Base-by-base conservation (phyloP, 2,888 invertebrate genomes). In the Calameuta idolon region DNA sequence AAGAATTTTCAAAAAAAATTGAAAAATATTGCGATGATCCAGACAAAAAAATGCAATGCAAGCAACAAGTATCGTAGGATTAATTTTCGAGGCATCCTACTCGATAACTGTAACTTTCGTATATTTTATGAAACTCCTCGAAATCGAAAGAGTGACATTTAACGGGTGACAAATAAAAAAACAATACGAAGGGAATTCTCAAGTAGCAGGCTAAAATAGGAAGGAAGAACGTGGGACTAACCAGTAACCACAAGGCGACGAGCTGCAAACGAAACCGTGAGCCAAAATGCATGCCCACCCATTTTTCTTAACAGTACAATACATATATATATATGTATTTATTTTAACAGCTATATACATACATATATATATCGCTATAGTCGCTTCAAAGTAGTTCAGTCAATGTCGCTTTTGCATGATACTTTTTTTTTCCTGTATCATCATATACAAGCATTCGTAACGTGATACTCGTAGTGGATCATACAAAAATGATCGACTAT, bases 251-350 rank as follows among this genome's bases (percentile, higher is more conserved):
- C 79, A 81, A 79, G 77, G 74, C 80, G 79, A 76, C 79, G 77
- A 80, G 80, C 79, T 80, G 82, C 79, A 83, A 69, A 77, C 79
- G 75, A 82, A 85, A 83, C 86, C 82, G 86, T 85, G 87, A 88
- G 87, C 86, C 79, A 83, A 87, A 82, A 79, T 85, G 87, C 87
- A 87, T 86, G 87, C 76, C 79, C 83, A 68, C 76, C 75, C 34
- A 75, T 73, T 69, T 73, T 77, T 68, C 74, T 73, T 69, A 76
- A 73, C 69, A 71, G 40, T 74, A 75, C 73, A 75, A 34, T 37
- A 33, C 37, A 35, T 35, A 35, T 73, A 74, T 73, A 74, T 30
- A 69, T 71, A 71, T 75, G 33, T 40, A 34, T 76, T n/a, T 74
- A 35, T 37, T 31, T 30, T 34, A 15, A 35, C 69, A 74, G 30